Percentiles rank a stretch among this genome's conserved stretches.
phyloP scores from a whole-genome alignment of 2,888 invertebrate species.

The Patella depressa region DNA sequence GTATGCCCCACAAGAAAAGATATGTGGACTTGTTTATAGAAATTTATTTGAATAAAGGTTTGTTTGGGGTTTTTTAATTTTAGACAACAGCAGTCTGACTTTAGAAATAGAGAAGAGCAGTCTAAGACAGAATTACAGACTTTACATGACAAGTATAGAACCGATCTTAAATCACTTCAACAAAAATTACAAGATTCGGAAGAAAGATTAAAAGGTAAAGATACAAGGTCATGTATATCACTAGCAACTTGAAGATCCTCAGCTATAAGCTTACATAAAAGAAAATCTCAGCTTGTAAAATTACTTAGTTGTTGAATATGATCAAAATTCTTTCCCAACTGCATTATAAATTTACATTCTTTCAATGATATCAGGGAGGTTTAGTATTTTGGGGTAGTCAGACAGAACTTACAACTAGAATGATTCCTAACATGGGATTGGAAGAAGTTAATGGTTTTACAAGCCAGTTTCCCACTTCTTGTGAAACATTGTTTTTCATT shows the following conservation, averaged over 20 bases:
- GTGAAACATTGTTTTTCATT: too few relatives aligned
- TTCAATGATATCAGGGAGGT: not conserved
- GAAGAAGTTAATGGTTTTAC: too few relatives aligned
- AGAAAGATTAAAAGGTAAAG: conserved; percentile 64
- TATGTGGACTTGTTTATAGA: too few relatives aligned
- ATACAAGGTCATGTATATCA: not conserved
- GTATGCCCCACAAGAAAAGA: too few relatives aligned
- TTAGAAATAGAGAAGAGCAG: conserved; percentile 45
- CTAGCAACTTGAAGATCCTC: too few relatives aligned
- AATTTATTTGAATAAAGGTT: not conserved
- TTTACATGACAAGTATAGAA: conserved; percentile 48
- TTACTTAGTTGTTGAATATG: not conserved
- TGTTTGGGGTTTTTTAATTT: conserved; percentile 13
- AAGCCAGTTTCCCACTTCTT: too few relatives aligned
- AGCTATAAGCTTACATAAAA: too few relatives aligned
- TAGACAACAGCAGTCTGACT: conserved; percentile 54
- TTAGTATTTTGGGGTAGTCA: too few relatives aligned
- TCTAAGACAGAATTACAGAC: conserved; percentile 44
- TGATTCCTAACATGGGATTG: too few relatives aligned
- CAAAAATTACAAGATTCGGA: conserved; percentile 56
- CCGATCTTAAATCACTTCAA: conserved; percentile 50
- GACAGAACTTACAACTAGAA: too few relatives aligned
- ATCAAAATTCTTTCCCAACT: not conserved
- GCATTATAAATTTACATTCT: not conserved
- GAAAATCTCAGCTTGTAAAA: too few relatives aligned